Base-by-base conservation (phyloP, 1,140 invertebrate species). In the Drosophila ananassae region DNA sequence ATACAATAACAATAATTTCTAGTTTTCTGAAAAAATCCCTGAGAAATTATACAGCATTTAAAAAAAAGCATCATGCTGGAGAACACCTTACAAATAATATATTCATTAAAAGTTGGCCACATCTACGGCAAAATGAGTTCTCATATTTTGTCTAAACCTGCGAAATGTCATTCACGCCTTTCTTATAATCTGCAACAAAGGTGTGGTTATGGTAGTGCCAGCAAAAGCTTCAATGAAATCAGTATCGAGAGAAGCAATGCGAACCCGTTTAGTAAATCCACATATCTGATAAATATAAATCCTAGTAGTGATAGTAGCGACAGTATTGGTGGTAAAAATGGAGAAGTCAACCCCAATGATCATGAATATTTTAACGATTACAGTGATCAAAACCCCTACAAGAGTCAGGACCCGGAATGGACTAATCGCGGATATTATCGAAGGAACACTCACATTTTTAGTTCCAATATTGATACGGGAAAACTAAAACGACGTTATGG, bases 271-370 rank as follows among this genome's bases (percentile, higher is more conserved):
- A 84, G 57, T 61, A 85, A 90, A 85, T 85, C 81, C 44, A 90
- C 85, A 90, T 90, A 90, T 90, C 85, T 85, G 12, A 69, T 90
- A 76, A 87, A 90, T 89, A 90, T 90, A 79, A 75, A 87, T 74
- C 77, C 62, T 62, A 85, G 64, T 73, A 80, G 59, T 71, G 78
- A 89, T 83, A 79, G 74, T 87, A 69, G 47, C 57, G 66, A 52
- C 52, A 72, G 79, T 48, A 64, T 44, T 53, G 62, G 57, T 34
- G 39, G 50, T 2, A 28, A 28, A 39, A 61, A 64, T 34, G 68
- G 62, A 51, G 56, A 32, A 41, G 67, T 63, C 51, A 61, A 53
- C 25, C 63, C 39, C 54, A 68, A 82, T 52, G 63, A 73, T 76
- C 44, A 79, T 66, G 46, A 82, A 46, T 84, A 79, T 79, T 85